A percentile compares a stretch with the other conserved stretches of the same genome.
phyloP scores from a whole-genome alignment of 1,140 invertebrate species.

The Zaprionus africanus region DNA sequence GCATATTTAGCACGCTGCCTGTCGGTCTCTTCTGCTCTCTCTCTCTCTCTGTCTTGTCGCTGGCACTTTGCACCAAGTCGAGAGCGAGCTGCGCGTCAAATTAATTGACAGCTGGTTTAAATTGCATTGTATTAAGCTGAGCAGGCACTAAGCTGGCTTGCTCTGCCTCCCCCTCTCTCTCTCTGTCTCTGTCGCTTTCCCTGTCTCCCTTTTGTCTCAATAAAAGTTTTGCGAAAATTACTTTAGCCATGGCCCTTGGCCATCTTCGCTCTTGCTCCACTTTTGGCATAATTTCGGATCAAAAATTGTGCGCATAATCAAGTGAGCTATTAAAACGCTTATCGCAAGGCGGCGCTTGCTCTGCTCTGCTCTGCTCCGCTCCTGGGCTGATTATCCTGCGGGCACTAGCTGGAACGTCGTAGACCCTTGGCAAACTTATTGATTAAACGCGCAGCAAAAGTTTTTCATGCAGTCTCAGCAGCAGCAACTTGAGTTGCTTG shows the following conservation, averaged over 20 bases:
- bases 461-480: conserved; percentile 23
- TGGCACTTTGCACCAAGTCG: conserved; percentile 25
- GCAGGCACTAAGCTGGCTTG: neutral
- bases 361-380: neutral
- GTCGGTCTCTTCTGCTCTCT: neutral
- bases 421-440: conserved; percentile 69
- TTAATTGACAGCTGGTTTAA: conserved; percentile 76
- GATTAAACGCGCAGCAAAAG: conserved; percentile 67
- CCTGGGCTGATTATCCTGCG: conserved; percentile 28
- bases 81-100: conserved; percentile 21
- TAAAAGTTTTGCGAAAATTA: conserved; percentile 50
- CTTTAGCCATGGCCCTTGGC: conserved; percentile 53
- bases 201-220: conserved; percentile 1
- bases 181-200: neutral
- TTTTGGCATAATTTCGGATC: conserved; percentile 70
- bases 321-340: conserved; percentile 72
- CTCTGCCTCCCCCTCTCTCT: neutral
- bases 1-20: neutral
- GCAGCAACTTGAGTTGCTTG: neutral
- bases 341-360: conserved; percentile 47
- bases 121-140: conserved; percentile 47
- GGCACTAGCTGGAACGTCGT: conserved; percentile 9
- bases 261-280: conserved; percentile 40
- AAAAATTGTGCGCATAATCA: conserved; percentile 65
- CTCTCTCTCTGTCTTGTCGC: conserved; percentile 2